These are phyloP conservation scores for Sebastes umbrosus DNA, from an alignment of 2,797 vertebrate genomes.

Conservation along the genomic window DNA sequence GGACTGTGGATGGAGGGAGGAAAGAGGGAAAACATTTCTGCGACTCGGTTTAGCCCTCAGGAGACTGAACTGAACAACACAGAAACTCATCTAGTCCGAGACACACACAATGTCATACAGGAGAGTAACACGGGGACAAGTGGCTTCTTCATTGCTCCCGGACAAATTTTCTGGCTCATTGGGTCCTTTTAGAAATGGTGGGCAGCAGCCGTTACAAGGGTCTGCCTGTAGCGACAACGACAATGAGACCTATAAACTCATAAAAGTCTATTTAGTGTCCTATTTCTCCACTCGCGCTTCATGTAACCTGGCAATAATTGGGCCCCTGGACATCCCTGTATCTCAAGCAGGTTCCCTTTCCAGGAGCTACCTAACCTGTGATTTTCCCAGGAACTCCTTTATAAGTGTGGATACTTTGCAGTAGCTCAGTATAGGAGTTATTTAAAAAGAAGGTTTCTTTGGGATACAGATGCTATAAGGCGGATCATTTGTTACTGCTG, in stretches of 20 bases:
- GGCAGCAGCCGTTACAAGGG: constrained; percentile 30
- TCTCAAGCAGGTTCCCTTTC: not conserved
- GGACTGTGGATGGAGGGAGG: not conserved
- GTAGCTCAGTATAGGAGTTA: not conserved
- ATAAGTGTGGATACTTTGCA: not conserved
- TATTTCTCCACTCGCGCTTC: constrained; percentile 6
- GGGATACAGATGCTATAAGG: not conserved
- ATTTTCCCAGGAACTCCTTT: not conserved
- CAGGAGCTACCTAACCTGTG: not conserved
- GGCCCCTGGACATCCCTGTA: not conserved
- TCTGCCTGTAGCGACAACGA: constrained; percentile 25
- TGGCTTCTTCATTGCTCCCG: constrained; percentile 38
- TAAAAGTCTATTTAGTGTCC: constrained; percentile 37
- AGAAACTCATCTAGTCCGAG: constrained; percentile 20
- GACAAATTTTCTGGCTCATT: constrained; percentile 64
- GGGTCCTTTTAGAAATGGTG: constrained; percentile 41
- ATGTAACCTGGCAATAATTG: not conserved
- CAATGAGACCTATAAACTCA: constrained; percentile 42
- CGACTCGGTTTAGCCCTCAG: constrained; percentile 20
- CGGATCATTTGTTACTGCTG: not conserved
- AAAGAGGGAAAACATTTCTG: constrained; percentile 8
- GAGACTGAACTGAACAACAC: constrained; percentile 14
- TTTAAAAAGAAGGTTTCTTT: not conserved
- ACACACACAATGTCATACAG: not conserved
- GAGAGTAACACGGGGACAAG: constrained; percentile 28